A percentile compares a stretch with the other conserved stretches of the same genome.
Conservation (phyloP, 2,113 vertebrate genomes). For the Oreocharis arfaki region DNA sequence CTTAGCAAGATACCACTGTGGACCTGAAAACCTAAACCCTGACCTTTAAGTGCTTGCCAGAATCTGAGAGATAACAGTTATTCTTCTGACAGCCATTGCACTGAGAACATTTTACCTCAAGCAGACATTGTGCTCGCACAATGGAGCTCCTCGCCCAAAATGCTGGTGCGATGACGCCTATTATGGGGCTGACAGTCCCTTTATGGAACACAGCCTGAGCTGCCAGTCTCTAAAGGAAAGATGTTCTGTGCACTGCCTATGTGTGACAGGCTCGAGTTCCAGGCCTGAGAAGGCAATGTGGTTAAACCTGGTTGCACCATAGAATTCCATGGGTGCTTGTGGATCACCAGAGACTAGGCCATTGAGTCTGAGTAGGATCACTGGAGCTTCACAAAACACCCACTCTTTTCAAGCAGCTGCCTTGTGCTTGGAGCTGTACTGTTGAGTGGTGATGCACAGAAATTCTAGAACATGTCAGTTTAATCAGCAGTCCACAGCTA, state of each 20-base stretch:
- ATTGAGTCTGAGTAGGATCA: neutral
- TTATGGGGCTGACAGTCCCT: neutral
- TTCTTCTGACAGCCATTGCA: conserved; percentile 25
- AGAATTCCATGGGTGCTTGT: neutral
- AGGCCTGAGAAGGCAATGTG: neutral
- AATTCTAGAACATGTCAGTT: conserved; percentile 8
- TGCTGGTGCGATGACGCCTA: neutral
- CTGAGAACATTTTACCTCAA: neutral
- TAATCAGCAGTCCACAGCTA: neutral
- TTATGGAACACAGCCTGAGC: conserved; percentile 8
- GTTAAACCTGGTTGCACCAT: neutral
- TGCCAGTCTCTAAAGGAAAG: neutral
- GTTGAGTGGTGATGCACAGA: neutral
- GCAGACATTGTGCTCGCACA: conserved; percentile 10
- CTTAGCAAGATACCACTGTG: conserved; percentile 17
- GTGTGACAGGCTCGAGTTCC: neutral
- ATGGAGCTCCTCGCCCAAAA: neutral
- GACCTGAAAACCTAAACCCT: conserved; percentile 59
- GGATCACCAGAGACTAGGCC: neutral
- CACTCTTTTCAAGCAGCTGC: neutral
- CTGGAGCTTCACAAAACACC: neutral
- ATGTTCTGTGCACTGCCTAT: neutral
- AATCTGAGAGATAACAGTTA: conserved; percentile 29
- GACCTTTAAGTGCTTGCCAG: conserved; percentile 3
- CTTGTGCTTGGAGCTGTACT: neutral